These are phyloP conservation scores for Parnassius glacialis DNA, from an alignment of 2,888 invertebrate species.

Conservation along the genomic window DNA sequence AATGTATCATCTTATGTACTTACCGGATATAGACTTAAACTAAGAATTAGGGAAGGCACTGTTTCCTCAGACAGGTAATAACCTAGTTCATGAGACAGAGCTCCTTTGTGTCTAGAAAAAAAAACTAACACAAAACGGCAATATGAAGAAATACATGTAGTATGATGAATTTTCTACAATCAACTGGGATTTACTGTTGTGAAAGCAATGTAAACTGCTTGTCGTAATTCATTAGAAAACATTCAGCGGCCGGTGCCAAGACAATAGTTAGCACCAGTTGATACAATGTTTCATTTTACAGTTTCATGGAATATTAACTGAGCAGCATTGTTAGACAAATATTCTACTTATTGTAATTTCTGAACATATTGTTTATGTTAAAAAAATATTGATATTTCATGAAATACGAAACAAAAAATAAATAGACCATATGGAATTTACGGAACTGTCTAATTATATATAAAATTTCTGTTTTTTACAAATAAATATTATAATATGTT, in stretches of 20 bases:
- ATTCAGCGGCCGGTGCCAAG: slow-evolving; percentile 20
- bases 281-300: slow-evolving; percentile 35
- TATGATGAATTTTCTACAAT: slow-evolving; percentile 18
- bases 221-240: slow-evolving; percentile 24
- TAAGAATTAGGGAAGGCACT: too few relatives aligned
- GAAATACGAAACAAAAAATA: too few relatives aligned
- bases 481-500: too few relatives aligned
- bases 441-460: too few relatives aligned
- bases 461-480: too few relatives aligned
- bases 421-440: too few relatives aligned
- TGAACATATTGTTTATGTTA: neutral
- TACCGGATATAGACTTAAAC: too few relatives aligned
- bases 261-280: slow-evolving; percentile 24
- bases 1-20: too few relatives aligned
- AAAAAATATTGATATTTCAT: neutral
- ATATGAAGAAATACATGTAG: slow-evolving; percentile 11
- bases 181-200: slow-evolving; percentile 10
- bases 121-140: too few relatives aligned
- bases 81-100: too few relatives aligned
- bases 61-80: too few relatives aligned
- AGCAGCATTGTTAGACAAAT: slow-evolving; percentile 27
- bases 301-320: slow-evolving; percentile 30
- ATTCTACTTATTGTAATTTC: slow-evolving; percentile 13
- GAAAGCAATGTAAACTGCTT: slow-evolving; percentile 23
- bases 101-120: too few relatives aligned